Evolutionary conservation across 2,888 invertebrate species (phyloP).

Genomic region (Drosophila testacea): DNA sequence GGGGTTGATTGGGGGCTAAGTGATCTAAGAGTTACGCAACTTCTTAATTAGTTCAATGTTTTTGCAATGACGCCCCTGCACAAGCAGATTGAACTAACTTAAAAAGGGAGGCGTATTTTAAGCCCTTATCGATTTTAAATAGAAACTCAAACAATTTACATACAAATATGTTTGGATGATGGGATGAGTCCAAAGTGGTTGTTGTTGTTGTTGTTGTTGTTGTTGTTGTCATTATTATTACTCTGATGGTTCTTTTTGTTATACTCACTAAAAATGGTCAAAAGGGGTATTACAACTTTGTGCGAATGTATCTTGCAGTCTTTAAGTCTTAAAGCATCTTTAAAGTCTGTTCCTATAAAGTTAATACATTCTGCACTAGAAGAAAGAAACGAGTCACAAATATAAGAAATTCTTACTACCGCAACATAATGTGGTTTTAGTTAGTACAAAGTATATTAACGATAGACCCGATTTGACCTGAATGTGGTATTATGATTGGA

Average conservation of each 20-base stretch:
- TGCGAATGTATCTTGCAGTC: no score
- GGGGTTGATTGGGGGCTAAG: constrained; percentile 1
- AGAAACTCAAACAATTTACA: constrained; percentile 42
- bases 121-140: constrained; percentile 45
- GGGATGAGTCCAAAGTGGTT: neutral
- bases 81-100: constrained; percentile 4
- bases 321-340: no score
- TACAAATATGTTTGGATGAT: neutral
- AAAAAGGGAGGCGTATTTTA: constrained; percentile 21
- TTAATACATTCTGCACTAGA: no score
- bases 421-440: no score
- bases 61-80: constrained; percentile 29
- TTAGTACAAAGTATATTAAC: no score
- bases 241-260: neutral
- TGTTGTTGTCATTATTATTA: neutral
- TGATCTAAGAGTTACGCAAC: constrained; percentile 57
- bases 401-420: no score
- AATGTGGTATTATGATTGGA: no score
- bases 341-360: no score
- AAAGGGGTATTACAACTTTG: no score
- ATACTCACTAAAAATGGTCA: no score
- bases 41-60: constrained; percentile 68
- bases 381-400: no score
- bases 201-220: constrained; percentile 7
- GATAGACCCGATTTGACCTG: no score